phyloP scores from a whole-genome alignment of 2,113 vertebrate genomes.

The Hepsetus odoe region DNA sequence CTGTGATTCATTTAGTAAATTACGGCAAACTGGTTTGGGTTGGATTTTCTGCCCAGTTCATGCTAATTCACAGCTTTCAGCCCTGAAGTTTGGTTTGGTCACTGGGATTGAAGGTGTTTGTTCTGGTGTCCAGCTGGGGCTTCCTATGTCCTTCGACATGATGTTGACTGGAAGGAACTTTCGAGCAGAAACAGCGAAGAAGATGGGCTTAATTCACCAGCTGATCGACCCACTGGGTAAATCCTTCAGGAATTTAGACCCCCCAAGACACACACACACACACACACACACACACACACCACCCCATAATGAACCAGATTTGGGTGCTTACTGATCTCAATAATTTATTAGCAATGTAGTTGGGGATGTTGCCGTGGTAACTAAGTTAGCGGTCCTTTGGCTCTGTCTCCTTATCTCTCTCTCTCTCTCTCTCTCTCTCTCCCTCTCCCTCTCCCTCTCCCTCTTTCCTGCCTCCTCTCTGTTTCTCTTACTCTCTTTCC shows the following conservation, averaged over 20 bases:
- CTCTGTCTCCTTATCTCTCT: not conserved
- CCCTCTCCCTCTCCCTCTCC: not conserved
- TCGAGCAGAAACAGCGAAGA: slow-evolving; percentile 82
- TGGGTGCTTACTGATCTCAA: too few relatives aligned
- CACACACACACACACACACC: too few relatives aligned
- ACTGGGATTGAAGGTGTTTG: not conserved
- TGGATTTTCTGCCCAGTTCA: too few relatives aligned
- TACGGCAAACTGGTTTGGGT: too few relatives aligned
- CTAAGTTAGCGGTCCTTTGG: too few relatives aligned
- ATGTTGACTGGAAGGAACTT: slow-evolving; percentile 90
- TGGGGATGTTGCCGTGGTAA: too few relatives aligned
- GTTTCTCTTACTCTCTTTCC: not conserved
- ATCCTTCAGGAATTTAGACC: slow-evolving; percentile 26
- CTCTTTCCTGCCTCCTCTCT: not conserved
- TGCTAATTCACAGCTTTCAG: too few relatives aligned
- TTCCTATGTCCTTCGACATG: slow-evolving; percentile 85
- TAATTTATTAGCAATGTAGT: too few relatives aligned
- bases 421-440: not conserved
- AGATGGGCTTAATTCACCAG: slow-evolving; percentile 85
- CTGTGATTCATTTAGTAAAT: too few relatives aligned
- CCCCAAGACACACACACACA: not conserved
- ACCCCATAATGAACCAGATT: too few relatives aligned
- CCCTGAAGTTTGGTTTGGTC: not conserved
- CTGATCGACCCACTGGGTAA: slow-evolving; percentile 87
- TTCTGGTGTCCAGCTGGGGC: slow-evolving; percentile 74